phyloP scores from a whole-genome alignment of 1,140 invertebrate species.

The Lucilia cuprina region DNA sequence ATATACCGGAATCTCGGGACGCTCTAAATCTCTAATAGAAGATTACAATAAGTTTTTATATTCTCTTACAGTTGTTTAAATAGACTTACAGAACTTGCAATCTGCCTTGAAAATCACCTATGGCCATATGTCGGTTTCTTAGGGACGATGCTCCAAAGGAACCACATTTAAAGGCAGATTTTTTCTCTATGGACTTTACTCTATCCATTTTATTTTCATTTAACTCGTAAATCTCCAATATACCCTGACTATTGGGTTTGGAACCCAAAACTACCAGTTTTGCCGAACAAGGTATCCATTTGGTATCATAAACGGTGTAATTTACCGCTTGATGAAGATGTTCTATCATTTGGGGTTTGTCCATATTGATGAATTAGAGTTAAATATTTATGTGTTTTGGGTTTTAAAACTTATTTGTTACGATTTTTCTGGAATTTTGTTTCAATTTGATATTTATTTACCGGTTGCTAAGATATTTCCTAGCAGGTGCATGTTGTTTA shows the following conservation, averaged over 20 bases:
- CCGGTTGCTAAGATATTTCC: constrained; percentile 7
- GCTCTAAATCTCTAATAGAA: constrained; percentile 81
- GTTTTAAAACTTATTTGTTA: not conserved
- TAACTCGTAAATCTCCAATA: constrained; percentile 88
- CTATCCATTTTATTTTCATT: constrained; percentile 75
- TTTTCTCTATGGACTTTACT: constrained; percentile 77
- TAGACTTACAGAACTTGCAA: constrained; percentile 79
- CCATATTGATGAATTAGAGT: no score
- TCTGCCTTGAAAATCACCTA: constrained; percentile 90
- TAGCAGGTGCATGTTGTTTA: not conserved
- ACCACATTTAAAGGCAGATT: constrained; percentile 88
- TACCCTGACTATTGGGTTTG: constrained; percentile 81
- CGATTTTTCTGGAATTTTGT: not conserved
- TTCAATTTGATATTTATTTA: not conserved
- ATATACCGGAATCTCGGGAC: constrained; percentile 74
- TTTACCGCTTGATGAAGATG: constrained; percentile 84
- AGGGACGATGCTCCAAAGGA: constrained; percentile 89
- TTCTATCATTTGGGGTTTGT: constrained; percentile 89
- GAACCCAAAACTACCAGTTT: constrained; percentile 91
- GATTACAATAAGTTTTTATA: not conserved
- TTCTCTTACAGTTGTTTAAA: not conserved
- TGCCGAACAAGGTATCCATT: constrained; percentile 92
- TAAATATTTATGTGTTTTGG: no score
- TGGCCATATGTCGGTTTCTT: constrained; percentile 81
- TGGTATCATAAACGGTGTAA: constrained; percentile 89